These are phyloP conservation scores for Columba janthina DNA, from an alignment of 2,113 vertebrate genomes.

Conservation along the genomic window DNA sequence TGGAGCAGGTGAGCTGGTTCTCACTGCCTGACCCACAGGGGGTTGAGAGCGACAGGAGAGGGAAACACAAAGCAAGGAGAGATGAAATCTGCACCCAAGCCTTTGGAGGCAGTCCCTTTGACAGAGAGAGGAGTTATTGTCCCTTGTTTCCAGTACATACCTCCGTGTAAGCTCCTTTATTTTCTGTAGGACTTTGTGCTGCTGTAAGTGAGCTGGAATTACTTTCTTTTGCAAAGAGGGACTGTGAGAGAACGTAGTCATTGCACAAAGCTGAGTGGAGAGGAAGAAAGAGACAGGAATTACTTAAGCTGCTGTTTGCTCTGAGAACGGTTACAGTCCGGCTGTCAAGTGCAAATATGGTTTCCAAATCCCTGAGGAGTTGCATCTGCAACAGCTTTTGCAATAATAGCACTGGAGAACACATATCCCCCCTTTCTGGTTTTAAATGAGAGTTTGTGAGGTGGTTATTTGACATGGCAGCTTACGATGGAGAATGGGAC, in stretches of 20 bases:
- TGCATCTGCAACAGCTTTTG: background rate
- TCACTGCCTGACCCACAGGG: rapidly evolving
- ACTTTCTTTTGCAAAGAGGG: background rate
- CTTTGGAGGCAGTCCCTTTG: background rate
- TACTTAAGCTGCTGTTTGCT: background rate
- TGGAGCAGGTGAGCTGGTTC: background rate
- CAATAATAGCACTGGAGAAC: background rate
- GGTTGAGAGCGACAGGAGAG: background rate
- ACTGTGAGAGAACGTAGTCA: background rate
- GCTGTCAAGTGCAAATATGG: background rate
- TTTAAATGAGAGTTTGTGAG: background rate
- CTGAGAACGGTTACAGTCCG: background rate
- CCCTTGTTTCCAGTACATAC: background rate
- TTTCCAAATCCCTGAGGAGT: background rate
- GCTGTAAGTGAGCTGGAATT: background rate
- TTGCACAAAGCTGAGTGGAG: background rate
- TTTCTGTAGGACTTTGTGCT: background rate
- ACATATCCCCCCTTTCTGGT: background rate
- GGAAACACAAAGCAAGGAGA: background rate
- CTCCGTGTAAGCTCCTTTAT: background rate
- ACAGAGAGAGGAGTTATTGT: background rate
- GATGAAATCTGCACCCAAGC: background rate
- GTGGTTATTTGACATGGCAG: background rate
- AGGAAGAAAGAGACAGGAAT: background rate
- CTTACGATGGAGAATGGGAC: background rate